Evolutionary conservation across 2,113 vertebrate genomes (phyloP), one percentile per base, ranked within the genome.

Genomic region (Lasiurus cinereus): DNA sequence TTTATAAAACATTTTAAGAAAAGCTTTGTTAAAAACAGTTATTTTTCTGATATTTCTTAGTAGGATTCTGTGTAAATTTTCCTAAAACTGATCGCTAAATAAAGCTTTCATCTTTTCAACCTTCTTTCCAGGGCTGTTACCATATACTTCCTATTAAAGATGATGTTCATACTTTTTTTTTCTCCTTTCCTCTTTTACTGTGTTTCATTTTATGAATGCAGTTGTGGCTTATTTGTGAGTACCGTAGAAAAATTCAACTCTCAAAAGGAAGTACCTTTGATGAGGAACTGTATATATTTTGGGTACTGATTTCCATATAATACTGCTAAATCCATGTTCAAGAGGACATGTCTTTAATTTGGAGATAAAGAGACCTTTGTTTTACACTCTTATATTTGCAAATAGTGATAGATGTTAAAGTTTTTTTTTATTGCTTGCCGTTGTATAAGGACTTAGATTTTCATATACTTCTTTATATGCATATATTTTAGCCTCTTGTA

Each of bases 401-500:
- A 46, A 27, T 70, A 85, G 36, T n/a, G 31, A 36, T 78, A 22
- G n/a, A 29, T 69, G 27, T 85, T 52, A 91, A 43, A 18, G 39
- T 39, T 66, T 76, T 39, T 66, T 76, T 87, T 76, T 76, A 31
- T 52, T 86, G 66, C 74, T 93, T 82, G 27, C 50, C 88, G 11
- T 88, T 82, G 15, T 83, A 24, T 88, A 48, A 43, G 46, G 16
- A 76, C 43, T 90, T 77, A 3, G n/a, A 62, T 90, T 83, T 97
- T 91, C 90, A 85, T 46, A 13, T 91, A 16, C 88, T 83, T 69
- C 95, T 95, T 91, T 48, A 13, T 96, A 72, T 98, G 72, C 46
- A 19, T 94, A 4, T 97, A 76, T 98, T 98, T 95, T 97, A 99
- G 99, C 97, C 97, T n/a, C 97, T 98, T 72, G 93, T 95, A 43